These are phyloP conservation scores for Ardeotis arabs DNA, from an alignment of 2,113 vertebrate species.

Conservation along the genomic window DNA sequence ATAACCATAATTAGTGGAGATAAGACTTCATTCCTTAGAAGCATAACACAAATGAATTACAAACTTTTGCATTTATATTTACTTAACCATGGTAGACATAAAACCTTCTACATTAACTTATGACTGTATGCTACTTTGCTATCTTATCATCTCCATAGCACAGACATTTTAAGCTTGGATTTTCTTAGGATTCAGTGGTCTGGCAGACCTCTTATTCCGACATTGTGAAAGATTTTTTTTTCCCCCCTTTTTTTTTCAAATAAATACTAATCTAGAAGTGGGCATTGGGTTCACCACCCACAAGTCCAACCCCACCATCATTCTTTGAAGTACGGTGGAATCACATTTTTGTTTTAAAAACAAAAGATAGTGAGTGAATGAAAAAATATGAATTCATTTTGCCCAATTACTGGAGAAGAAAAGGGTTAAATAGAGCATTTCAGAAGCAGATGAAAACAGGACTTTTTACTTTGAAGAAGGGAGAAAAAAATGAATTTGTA, in stretches of 20 bases:
- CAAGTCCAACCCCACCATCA: neutral
- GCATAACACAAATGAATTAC: neutral
- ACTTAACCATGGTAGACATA: neutral
- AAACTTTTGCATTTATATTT: neutral
- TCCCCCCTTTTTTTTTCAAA: neutral
- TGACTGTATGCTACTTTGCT: neutral
- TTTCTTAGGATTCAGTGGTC: neutral
- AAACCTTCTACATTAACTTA: neutral
- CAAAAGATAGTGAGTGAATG: accelerated
- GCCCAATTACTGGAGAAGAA: neutral
- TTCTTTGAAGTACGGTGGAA: neutral
- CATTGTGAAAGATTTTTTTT: neutral
- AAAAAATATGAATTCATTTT: neutral
- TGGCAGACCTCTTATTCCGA: neutral
- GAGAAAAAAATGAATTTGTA: neutral
- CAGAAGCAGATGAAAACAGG: neutral
- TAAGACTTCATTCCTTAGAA: neutral
- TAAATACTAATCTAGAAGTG: neutral
- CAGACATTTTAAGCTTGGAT: neutral
- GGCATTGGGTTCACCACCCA: neutral
- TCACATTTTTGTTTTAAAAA: neutral
- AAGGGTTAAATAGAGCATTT: neutral
- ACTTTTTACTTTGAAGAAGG: neutral
- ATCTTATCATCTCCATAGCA: neutral
- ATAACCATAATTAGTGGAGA: neutral